Percentiles rank a stretch among this genome's conserved stretches.
These are phyloP conservation scores for Lydus trimaculatus DNA, from an alignment of 2,888 invertebrate genomes.

Conservation along the genomic window DNA sequence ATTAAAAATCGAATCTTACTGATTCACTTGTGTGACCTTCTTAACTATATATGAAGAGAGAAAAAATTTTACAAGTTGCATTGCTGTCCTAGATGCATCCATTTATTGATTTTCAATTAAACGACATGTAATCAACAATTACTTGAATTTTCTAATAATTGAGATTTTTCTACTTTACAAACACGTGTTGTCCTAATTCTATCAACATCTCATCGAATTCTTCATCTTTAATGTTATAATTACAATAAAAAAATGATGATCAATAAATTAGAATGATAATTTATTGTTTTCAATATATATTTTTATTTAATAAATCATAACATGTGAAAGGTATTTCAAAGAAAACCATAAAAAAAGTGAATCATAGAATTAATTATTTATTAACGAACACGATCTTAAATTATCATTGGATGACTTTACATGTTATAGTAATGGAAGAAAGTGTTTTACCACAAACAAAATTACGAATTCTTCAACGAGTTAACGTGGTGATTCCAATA, in stretches of 20 bases:
- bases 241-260: too few species aligned
- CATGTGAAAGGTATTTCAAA: too few species aligned
- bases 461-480: not conserved
- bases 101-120: constrained; percentile 3
- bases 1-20: constrained; percentile 4
- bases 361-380: not conserved
- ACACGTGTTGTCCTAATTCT: constrained; percentile 3
- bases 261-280: too few species aligned
- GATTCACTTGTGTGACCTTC: constrained; percentile 5
- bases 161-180: not conserved
- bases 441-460: not conserved
- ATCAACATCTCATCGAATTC: not conserved
- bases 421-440: not conserved
- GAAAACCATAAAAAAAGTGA: not conserved
- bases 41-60: not conserved
- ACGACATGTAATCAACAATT: not conserved
- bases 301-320: too few species aligned
- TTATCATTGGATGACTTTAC: not conserved
- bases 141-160: not conserved
- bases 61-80: not conserved
- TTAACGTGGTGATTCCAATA: not conserved
- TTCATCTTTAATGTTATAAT: not conserved
- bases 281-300: too few species aligned
- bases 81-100: constrained; percentile 1
- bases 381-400: too few species aligned